Percentiles rank a stretch among this genome's conserved stretches.
Evolutionary conservation across 2,888 invertebrate species (phyloP).

Genomic region (Mythimna loreyi): DNA sequence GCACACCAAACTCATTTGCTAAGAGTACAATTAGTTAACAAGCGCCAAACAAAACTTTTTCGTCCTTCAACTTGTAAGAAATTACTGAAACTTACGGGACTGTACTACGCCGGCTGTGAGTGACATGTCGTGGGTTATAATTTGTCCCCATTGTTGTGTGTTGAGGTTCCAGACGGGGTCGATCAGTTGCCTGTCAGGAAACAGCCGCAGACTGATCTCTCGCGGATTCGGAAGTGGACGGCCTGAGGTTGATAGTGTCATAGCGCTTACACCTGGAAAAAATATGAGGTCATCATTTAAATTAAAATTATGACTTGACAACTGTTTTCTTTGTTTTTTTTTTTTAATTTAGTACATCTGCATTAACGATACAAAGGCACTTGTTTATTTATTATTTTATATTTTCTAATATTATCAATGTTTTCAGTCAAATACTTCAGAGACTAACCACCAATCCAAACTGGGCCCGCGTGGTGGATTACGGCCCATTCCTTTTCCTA

Average conservation of each 20-base stretch:
- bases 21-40: constrained; percentile 23
- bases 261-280: constrained; percentile 91
- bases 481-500: no score
- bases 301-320: no score
- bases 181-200: constrained; percentile 93
- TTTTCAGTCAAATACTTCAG: no score
- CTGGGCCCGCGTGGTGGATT: no score
- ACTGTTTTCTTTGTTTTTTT: no score
- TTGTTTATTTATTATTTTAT: no score
- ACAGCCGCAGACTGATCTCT: constrained; percentile 92
- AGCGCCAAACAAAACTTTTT: constrained; percentile 6
- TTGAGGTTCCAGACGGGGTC: constrained; percentile 94
- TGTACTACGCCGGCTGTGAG: constrained; percentile 93
- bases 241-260: constrained; percentile 92
- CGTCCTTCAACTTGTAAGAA: constrained; percentile 1
- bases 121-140: constrained; percentile 95
- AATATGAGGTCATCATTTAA: neutral
- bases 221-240: constrained; percentile 93
- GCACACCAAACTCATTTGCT: neutral
- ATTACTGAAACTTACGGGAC: constrained; percentile 92
- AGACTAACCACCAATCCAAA: no score
- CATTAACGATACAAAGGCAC: no score
- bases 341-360: no score
- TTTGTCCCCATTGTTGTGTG: constrained; percentile 95
- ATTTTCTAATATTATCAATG: no score